A percentile compares a stretch with the other conserved stretches of the same genome.
phyloP scores from a whole-genome alignment of 1,140 invertebrate genomes.

The Brachionus sp. region DNA sequence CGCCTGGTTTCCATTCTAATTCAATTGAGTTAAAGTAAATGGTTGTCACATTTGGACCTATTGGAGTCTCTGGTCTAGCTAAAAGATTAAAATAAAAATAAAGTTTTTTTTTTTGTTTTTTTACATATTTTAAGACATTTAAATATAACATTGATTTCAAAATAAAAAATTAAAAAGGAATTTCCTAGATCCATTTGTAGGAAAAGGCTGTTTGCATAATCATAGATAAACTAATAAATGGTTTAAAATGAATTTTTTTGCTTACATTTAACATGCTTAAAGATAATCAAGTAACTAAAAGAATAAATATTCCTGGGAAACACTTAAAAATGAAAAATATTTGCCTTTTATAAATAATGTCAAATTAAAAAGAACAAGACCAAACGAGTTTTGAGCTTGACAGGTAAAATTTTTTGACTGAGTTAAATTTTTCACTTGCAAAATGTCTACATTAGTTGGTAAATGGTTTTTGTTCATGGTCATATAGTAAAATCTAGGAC shows the following conservation, averaged over 20 bases:
- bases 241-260: too few species aligned
- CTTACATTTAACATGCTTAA: background rate
- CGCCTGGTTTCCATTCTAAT: conserved; percentile 40
- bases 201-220: background rate
- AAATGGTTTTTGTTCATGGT: background rate
- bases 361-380: conserved; percentile 38
- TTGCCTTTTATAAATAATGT: conserved; percentile 41
- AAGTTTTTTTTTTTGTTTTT: background rate
- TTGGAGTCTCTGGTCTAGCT: conserved; percentile 41
- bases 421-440: conserved; percentile 36
- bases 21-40: conserved; percentile 39
- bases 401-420: conserved; percentile 34
- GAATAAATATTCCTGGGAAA: background rate
- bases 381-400: conserved; percentile 44
- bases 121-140: background rate
- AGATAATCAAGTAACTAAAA: background rate
- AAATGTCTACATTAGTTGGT: conserved; percentile 29
- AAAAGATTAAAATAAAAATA: background rate
- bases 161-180: background rate
- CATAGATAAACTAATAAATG: background rate
- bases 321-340: background rate
- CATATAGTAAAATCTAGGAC: background rate
- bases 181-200: background rate
- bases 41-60: background rate
- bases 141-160: too few species aligned